Evolutionary conservation across 2,888 invertebrate species (phyloP), one percentile per base, ranked within the genome.

Genomic region (Meteorus colon): DNA sequence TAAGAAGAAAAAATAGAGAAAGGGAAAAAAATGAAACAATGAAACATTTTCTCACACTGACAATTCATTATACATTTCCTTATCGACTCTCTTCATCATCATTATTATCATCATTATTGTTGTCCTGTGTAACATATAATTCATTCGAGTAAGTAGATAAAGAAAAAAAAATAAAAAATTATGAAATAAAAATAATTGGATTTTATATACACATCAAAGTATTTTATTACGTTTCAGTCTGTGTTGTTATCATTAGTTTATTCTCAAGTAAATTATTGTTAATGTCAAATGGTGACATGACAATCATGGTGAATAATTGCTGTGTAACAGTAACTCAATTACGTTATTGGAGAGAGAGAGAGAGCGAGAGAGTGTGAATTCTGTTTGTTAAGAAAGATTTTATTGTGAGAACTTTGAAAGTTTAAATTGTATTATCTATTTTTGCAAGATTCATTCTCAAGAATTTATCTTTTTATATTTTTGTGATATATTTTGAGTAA

Each of bases 21-120:
- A n/a, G 48, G 16, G 5, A 48, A n/a, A 48, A 48, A 16, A 55
- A 55, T 55, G n/a, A 55, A 55, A 55, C 19, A 55, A 55, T 19
- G 19, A 55, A 19, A 34, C 24, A 31, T 63, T 63, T 63, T 62
- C 60, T 24, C 60, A 62, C 27, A 62, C 60, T 62, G 60, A 55
- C 19, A 55, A 55, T 55, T 55, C n/a, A 55, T 55, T 55, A 55
- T 55, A 19, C 4, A 48, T 19, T 55, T 55, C 6, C n/a, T 48
- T 48, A 48, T 48, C n/a, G n/a, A 16, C 6, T 16, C n/a, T 55
- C 55, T 55, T 55, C 55, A 55, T 55, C 55, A 55, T 55, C 19
- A 24, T 55, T 5, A 55, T 55, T 55, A 55, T 55, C n/a, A n/a
- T 48, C n/a, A 48, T 48, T 48, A 48, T 48, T 4, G n/a, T 48